These are phyloP conservation scores for Brachyhypopomus gauderio DNA, from an alignment of 2,113 vertebrate genomes.

Conservation along the genomic window DNA sequence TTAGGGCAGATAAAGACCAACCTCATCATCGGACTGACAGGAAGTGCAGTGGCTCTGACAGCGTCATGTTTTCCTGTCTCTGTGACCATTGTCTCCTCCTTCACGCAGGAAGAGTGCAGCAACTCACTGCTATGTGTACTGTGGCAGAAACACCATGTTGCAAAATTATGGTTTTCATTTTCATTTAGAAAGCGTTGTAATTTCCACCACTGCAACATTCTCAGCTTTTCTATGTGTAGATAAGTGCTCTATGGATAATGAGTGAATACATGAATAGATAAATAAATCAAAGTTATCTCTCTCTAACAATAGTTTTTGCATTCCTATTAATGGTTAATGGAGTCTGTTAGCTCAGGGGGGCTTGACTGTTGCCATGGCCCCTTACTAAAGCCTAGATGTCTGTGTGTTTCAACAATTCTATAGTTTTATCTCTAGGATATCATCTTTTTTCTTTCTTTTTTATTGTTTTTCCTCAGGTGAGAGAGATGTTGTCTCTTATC, in stretches of 20 bases:
- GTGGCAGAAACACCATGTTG: not conserved
- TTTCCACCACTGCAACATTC: not conserved
- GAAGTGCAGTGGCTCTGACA: conserved; percentile 24
- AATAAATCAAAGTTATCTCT: not conserved
- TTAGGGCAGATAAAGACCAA: conserved; percentile 29
- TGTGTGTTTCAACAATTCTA: not conserved
- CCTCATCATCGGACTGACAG: conserved; percentile 38
- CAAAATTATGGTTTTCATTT: too few relatives aligned
- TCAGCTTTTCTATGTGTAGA: too few relatives aligned
- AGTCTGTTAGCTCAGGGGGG: not conserved
- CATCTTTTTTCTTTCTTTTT: not conserved
- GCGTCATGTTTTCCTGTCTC: conserved; percentile 26
- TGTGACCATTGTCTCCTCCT: conserved; percentile 16
- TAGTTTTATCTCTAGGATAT: conserved; percentile 10
- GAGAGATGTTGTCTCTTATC: conserved; percentile 69
- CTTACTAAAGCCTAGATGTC: not conserved
- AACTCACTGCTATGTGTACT: not conserved
- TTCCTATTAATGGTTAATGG: not conserved
- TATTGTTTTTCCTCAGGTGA: conserved; percentile 64
- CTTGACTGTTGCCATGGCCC: too few relatives aligned
- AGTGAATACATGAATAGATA: not conserved
- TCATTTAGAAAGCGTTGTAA: not conserved
- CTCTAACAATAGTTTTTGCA: not conserved
- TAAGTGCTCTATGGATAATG: too few relatives aligned
- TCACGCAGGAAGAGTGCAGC: not conserved